phyloP scores from a whole-genome alignment of 2,888 invertebrate species.

The Hydrotaea cyrtoneurina region DNA sequence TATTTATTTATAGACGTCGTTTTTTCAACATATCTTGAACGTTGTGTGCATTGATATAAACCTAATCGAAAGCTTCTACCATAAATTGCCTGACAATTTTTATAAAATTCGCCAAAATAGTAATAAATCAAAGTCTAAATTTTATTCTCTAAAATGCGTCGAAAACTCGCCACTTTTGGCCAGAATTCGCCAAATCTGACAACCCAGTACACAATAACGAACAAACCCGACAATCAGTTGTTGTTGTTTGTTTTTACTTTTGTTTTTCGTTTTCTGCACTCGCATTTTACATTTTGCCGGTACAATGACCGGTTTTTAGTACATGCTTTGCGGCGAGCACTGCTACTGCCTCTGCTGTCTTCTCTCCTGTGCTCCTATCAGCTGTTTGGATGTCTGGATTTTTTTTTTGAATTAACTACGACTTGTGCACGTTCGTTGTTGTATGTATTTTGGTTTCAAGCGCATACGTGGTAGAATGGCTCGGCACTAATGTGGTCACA shows the following conservation, averaged over 20 bases:
- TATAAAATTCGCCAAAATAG: background rate
- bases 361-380: constrained; percentile 16
- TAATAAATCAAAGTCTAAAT: background rate
- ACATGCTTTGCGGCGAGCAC: background rate
- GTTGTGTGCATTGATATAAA: too few species aligned
- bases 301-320: constrained; percentile 66
- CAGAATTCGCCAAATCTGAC: too few species aligned
- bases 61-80: too few species aligned
- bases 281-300: constrained; percentile 61
- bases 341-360: constrained; percentile 27
- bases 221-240: constrained; percentile 48
- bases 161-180: too few species aligned
- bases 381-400: constrained; percentile 37
- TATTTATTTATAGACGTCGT: too few species aligned
- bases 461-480: too few species aligned
- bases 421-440: background rate
- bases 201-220: too few species aligned
- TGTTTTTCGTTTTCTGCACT: constrained; percentile 34
- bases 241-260: constrained; percentile 45
- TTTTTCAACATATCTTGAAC: too few species aligned
- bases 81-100: too few species aligned
- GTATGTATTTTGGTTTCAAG: too few species aligned
- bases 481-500: too few species aligned
- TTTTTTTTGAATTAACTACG: background rate
- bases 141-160: too few species aligned